Base-by-base conservation (phyloP, 2,888 invertebrate species). In the Cyclophora punctaria region DNA sequence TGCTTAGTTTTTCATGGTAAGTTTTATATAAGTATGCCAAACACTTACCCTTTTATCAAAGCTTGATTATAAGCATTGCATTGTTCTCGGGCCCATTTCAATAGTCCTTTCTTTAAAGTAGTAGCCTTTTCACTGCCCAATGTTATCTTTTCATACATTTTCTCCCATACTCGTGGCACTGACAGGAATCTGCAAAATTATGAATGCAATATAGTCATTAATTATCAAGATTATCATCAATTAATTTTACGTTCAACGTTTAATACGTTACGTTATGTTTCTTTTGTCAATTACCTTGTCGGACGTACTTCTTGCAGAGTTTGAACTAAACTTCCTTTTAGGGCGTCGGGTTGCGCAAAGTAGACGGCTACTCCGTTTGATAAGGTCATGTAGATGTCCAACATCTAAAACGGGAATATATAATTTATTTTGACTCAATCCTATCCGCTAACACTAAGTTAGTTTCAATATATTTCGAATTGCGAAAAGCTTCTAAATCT, bases 81-180 rank as follows among this genome's bases (percentile, higher is more conserved):
- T 55, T 94, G 92, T 6, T 90, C 86, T 67, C 94, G 95, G 0
- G 96, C 95, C 94, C 95, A 95, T 6, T 77, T 63, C 2, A 89
- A 90, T 45, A 98, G 91, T 72, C 91, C 91, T 52, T 91, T 92
- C 75, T 94, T 96, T 2, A 97, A 62, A 35, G 90, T 86, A 0
- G 94, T 93, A 56, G 92, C 93, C 46, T 92, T 90, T 3, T 92
- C 90, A 2, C 93, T 94, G 2, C 94, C 91, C 3, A 91, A 90
- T 72, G 93, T 90, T 90, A 98, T 94, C 71, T 93, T 95, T 70
- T 98, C 98, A 71, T 94, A 91, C 80, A 98, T 96, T 80, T 98
- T 98, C 80, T 98, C 98, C 93, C 94, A 98, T 3, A 98, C 96
- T 63, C 98, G 90, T 7, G 98, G 98, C 3, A 98, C 97, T 2